These are phyloP conservation scores for Drosophila algonquin DNA, from an alignment of 2,888 invertebrate species.

Conservation along the genomic window DNA sequence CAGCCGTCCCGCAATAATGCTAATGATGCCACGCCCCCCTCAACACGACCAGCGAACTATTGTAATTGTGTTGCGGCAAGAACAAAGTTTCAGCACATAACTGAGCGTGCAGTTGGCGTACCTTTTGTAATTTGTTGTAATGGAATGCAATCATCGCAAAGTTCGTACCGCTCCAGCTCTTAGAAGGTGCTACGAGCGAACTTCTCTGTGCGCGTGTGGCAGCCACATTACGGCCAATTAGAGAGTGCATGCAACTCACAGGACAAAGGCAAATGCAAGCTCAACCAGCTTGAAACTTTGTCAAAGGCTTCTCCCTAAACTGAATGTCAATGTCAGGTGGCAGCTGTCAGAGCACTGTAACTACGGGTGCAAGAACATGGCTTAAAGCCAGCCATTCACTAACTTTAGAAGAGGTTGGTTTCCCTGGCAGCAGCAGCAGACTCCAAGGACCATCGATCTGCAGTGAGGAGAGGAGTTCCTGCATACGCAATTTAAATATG, in stretches of 20 bases:
- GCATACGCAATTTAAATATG: not conserved
- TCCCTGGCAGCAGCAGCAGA: too few relatives aligned
- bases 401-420: not conserved
- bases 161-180: not conserved
- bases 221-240: not conserved
- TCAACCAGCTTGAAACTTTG: not conserved
- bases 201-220: not conserved
- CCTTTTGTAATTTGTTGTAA: constrained; percentile 19
- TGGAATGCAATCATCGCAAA: constrained; percentile 4
- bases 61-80: constrained; percentile 9
- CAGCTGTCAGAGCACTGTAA: not conserved
- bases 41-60: constrained; percentile 27
- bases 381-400: not conserved
- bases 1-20: constrained; percentile 41
- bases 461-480: not conserved
- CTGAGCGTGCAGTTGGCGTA: constrained; percentile 22
- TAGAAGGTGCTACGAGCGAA: not conserved
- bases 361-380: too few relatives aligned
- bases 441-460: not conserved
- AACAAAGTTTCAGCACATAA: constrained; percentile 41
- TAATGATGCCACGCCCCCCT: constrained; percentile 54
- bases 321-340: not conserved
- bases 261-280: not conserved
- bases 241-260: not conserved
- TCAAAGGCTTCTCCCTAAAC: not conserved